phyloP scores from a whole-genome alignment of 2,888 invertebrate genomes.

The Morpho achilles region DNA sequence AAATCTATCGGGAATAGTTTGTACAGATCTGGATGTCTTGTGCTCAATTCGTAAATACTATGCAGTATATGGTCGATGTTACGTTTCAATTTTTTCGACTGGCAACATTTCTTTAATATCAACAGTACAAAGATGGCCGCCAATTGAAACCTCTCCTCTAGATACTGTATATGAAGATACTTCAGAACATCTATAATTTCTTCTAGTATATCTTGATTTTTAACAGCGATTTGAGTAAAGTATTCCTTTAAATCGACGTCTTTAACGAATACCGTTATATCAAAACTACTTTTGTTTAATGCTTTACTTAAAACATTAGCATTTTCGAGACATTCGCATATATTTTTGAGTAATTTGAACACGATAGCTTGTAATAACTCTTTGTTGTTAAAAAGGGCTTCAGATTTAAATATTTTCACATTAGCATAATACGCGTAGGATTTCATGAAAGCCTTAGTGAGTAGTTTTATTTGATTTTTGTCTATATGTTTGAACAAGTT shows the following conservation, averaged over 20 bases:
- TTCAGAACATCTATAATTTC: constrained; percentile 51
- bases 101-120: constrained; percentile 53
- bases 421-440: constrained; percentile 37
- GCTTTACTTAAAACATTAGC: constrained; percentile 48
- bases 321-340: constrained; percentile 51
- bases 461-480: constrained; percentile 43
- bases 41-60: constrained; percentile 58
- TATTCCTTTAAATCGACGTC: constrained; percentile 1
- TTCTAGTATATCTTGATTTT: constrained; percentile 39
- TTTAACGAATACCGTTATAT: constrained; percentile 40
- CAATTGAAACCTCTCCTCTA: constrained; percentile 65
- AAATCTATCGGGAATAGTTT: constrained; percentile 56
- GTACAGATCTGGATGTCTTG: constrained; percentile 62
- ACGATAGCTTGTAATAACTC: constrained; percentile 47
- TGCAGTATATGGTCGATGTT: constrained; percentile 51
- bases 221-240: constrained; percentile 1
- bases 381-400: constrained; percentile 47
- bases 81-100: constrained; percentile 50
- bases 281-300: constrained; percentile 49
- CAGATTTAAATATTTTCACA: constrained; percentile 40
- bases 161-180: constrained; percentile 51
- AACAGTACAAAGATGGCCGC: constrained; percentile 54
- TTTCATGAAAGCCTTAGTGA: constrained; percentile 55
- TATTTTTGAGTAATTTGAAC: constrained; percentile 50
- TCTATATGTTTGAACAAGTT: constrained; percentile 53